These are phyloP conservation scores for Colinus virginianus DNA, from an alignment of 2,113 vertebrate species.

Conservation along the genomic window DNA sequence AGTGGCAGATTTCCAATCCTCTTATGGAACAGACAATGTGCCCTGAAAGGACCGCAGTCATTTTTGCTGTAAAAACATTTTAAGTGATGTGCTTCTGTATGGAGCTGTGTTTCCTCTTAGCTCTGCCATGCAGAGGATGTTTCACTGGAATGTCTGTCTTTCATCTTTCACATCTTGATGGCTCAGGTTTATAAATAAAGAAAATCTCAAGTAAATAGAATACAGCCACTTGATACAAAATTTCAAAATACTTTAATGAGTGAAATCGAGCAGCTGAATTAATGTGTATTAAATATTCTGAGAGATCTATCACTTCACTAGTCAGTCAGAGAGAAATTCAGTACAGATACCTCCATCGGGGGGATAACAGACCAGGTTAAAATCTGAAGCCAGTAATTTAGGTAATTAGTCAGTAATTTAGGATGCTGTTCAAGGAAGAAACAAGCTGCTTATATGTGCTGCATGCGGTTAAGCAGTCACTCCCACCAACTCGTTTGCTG, in stretches of 20 bases:
- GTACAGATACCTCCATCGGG: neutral
- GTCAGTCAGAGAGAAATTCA: neutral
- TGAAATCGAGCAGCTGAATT: neutral
- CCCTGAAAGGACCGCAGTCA: neutral
- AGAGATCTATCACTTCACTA: neutral
- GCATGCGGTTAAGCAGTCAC: neutral
- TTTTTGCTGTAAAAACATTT: neutral
- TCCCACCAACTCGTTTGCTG: neutral
- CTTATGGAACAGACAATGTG: neutral
- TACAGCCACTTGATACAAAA: neutral
- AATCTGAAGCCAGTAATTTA: neutral
- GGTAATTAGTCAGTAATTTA: neutral
- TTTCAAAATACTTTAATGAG: neutral
- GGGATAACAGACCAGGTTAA: neutral
- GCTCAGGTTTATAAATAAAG: neutral
- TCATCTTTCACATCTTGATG: neutral
- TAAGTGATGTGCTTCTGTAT: neutral
- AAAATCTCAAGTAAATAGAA: neutral
- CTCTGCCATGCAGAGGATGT: neutral
- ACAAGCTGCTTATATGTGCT: neutral
- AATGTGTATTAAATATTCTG: neutral
- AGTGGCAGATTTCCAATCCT: conserved; percentile 21
- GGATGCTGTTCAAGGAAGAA: neutral
- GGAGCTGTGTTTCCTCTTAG: neutral
- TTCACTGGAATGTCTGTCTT: neutral